Evolutionary conservation across 1,140 invertebrate genomes (phyloP), one percentile per base, ranked within the genome.

Genomic region (Drosophila dunni): DNA sequence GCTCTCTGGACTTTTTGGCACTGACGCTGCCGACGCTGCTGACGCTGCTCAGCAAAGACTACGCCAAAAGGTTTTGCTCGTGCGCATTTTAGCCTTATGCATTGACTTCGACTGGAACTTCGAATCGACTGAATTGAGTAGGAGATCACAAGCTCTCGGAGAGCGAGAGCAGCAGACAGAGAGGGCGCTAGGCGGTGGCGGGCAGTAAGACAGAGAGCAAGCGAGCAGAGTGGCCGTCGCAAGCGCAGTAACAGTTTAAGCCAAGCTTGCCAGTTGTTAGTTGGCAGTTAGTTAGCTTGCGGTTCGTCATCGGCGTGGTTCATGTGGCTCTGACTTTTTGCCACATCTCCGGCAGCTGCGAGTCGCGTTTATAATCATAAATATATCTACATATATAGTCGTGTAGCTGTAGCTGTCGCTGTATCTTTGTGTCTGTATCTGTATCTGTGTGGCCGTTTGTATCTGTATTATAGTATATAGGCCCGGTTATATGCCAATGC

Each of bases 231-330:
- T 4, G 20, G 61, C 33, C 29, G 62, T 20, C 38, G 40, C 38
- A 58, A 40, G 62, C 68, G 50, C 67, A 44, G 45, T 36, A 46
- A 51, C 62, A 44, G 62, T 56, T 69, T 69, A 69, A 74, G 71
- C 69, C 69, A 72, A 72, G 69, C 24, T 75, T 63, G 66, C 66
- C 72, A 75, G 73, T 78, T 53, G 64, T 13, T 42, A 69, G 74
- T 75, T 77, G 70, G 46, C 66, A 74, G 76, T 79, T 78, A 88
- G 82, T 88, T 88, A 81, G 69, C 62, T 85, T 78, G 82, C 83
- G 84, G 83, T 88, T 88, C 84, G 83, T 83, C 84, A 88, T 88
- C 83, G 75, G 83, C 79, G 75, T 82, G 83, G 82, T 86, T 86
- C 82, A 85, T 75, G 76, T 60, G 70, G 67, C 82, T 74, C 71